A percentile compares a stretch with the other conserved stretches of the same genome.
These are phyloP conservation scores for Galemys pyrenaicus DNA, from an alignment of 2,113 vertebrate species.

Conservation along the genomic window DNA sequence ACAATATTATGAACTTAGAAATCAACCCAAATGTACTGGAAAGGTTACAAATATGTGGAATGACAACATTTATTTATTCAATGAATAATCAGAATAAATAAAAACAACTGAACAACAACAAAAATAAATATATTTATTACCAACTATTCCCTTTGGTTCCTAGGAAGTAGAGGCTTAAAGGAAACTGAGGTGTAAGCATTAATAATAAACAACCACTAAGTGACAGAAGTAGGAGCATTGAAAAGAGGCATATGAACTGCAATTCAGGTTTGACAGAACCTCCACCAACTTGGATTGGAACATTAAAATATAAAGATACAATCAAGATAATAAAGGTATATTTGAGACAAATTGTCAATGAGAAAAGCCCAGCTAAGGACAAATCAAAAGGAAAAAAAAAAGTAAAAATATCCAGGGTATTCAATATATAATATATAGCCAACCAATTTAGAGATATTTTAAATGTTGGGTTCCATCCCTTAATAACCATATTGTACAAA, in stretches of 20 bases:
- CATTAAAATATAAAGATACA: too few species aligned
- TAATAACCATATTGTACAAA: not conserved
- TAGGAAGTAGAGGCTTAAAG: not conserved
- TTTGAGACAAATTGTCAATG: not conserved
- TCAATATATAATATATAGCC: not conserved
- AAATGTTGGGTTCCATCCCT: not conserved
- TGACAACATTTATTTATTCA: too few species aligned
- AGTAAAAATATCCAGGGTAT: not conserved
- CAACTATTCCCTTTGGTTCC: not conserved
- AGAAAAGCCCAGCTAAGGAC: not conserved
- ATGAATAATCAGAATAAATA: too few species aligned
- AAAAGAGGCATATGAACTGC: not conserved
- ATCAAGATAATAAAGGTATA: too few species aligned
- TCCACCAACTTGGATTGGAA: accelerated
- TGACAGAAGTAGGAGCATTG: not conserved
- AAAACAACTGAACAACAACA: too few species aligned
- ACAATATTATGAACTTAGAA: too few species aligned
- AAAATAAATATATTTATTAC: too few species aligned
- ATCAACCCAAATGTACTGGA: too few species aligned
- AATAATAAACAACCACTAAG: not conserved
- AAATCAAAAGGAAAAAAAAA: not conserved
- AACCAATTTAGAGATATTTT: not conserved
- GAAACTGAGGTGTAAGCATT: not conserved
- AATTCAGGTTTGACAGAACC: not conserved
- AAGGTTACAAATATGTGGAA: too few species aligned